Conservation (phyloP, 1,140 invertebrate species). For the Pachyrhynchus sulphureomaculatus region DNA sequence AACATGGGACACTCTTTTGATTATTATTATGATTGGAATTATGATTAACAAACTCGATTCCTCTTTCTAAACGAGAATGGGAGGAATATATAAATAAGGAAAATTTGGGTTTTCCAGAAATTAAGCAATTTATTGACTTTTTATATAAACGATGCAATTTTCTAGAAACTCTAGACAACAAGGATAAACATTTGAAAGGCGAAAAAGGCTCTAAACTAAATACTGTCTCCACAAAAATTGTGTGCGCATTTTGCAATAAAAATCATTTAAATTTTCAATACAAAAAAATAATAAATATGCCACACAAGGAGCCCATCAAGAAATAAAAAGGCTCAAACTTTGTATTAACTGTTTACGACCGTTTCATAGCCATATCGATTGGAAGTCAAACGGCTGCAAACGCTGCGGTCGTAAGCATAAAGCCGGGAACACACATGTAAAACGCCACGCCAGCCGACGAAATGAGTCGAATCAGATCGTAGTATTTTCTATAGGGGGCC, state of each 20-base stretch:
- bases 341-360: constrained; percentile 21
- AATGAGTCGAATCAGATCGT: no score
- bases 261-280: constrained; percentile 20
- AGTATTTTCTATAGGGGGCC: no score
- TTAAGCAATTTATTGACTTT: constrained; percentile 3
- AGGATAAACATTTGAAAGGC: no score
- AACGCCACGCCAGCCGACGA: no score
- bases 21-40: constrained; percentile 31
- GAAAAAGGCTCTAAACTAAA: no score
- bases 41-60: constrained; percentile 18
- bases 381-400: constrained; percentile 4
- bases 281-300: constrained; percentile 7
- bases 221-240: no score
- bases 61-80: constrained; percentile 17
- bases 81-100: constrained; percentile 12
- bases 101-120: background rate
- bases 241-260: background rate
- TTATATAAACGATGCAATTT: constrained; percentile 10
- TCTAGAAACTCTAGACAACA: no score
- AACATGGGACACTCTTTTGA: constrained; percentile 38
- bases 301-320: background rate
- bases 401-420: constrained; percentile 17
- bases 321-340: constrained; percentile 15
- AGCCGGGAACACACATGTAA: no score
- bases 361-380: background rate